Percentiles rank a stretch among this genome's conserved stretches.
phyloP scores from a whole-genome alignment of 1,140 invertebrate species.

The Scaptodrosophila lebanonensis region DNA sequence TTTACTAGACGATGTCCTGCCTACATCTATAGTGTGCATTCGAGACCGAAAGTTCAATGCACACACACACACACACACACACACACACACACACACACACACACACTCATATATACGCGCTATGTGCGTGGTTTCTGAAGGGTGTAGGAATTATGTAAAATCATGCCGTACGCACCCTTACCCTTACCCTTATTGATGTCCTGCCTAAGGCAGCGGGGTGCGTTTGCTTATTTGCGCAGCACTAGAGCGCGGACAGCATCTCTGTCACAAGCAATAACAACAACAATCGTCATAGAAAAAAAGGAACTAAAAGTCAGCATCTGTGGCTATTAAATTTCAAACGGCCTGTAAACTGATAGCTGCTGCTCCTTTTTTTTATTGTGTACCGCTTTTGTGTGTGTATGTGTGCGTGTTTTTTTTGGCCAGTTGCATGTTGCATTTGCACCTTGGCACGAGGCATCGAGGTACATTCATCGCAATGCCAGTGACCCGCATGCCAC shows the following conservation, averaged over 20 bases:
- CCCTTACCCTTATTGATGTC: slow-evolving; percentile 20
- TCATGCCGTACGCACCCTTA: slow-evolving; percentile 50
- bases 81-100: too few species aligned
- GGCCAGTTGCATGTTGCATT: slow-evolving; percentile 49
- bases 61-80: too few species aligned
- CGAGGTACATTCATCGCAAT: neutral
- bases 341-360: too few species aligned
- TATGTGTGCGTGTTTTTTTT: too few species aligned
- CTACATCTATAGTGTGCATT: too few species aligned
- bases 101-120: too few species aligned
- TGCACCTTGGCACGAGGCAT: slow-evolving; percentile 64
- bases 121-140: slow-evolving; percentile 7
- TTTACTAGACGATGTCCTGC: slow-evolving; percentile 41
- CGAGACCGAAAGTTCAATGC: slow-evolving; percentile 38
- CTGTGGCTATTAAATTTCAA: slow-evolving; percentile 48
- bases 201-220: slow-evolving; percentile 13
- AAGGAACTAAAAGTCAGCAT: slow-evolving; percentile 40
- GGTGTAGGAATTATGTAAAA: slow-evolving; percentile 61
- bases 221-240: slow-evolving; percentile 21
- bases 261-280: slow-evolving; percentile 5
- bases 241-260: slow-evolving; percentile 22
- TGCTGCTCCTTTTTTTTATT: too few species aligned
- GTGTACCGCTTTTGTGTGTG: too few species aligned
- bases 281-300: slow-evolving; percentile 25
- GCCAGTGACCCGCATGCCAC: slow-evolving; percentile 14